Conservation (phyloP, 2,888 invertebrate genomes). For the Antheraea assamensis region DNA sequence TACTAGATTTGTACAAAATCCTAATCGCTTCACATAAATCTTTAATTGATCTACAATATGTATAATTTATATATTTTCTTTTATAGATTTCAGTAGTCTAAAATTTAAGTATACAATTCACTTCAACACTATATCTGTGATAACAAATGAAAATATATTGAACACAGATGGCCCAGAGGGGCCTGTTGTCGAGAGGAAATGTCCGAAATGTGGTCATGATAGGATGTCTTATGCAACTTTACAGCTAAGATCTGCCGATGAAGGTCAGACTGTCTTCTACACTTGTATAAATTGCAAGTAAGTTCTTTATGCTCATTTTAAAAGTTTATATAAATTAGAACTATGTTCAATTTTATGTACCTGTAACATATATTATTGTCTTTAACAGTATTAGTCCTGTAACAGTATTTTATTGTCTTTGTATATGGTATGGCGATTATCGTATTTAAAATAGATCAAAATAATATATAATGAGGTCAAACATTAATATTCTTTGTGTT, state of each 20-base stretch:
- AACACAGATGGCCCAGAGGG: conserved; percentile 84
- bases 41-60: background rate
- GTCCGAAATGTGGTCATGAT: conserved; percentile 94
- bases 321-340: background rate
- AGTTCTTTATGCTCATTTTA: conserved; percentile 51
- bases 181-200: conserved; percentile 90
- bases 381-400: no score
- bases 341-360: background rate
- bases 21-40: background rate
- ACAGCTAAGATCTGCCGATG: conserved; percentile 98
- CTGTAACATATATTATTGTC: no score
- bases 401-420: no score
- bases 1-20: background rate
- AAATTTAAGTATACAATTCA: conserved; percentile 86
- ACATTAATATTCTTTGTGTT: no score
- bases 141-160: conserved; percentile 57
- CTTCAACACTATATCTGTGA: conserved; percentile 84
- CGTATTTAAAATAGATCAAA: no score
- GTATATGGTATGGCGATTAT: no score
- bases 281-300: conserved; percentile 97
- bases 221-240: conserved; percentile 98
- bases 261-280: conserved; percentile 99
- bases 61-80: conserved; percentile 21
- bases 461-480: no score
- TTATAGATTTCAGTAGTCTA: conserved; percentile 85